phyloP scores from a whole-genome alignment of 2,113 vertebrate species.

The Brevimyrus niger region DNA sequence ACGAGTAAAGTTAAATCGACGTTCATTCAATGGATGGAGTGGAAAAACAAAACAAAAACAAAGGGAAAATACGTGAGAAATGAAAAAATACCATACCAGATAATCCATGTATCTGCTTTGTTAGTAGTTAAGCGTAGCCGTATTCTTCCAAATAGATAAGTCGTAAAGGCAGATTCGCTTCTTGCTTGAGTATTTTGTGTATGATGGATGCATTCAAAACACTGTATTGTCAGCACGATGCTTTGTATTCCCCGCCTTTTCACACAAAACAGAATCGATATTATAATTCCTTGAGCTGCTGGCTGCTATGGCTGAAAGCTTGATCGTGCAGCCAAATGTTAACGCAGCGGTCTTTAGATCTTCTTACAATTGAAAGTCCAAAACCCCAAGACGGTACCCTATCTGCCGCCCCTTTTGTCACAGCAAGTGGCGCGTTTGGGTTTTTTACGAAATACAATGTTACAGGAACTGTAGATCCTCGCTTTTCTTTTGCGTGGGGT shows the following conservation, averaged over 20 bases:
- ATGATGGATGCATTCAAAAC: slow-evolving; percentile 26
- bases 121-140: background rate
- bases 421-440: slow-evolving; percentile 43
- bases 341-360: background rate
- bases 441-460: slow-evolving; percentile 47
- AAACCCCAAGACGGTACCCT: background rate
- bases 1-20: background rate
- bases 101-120: slow-evolving; percentile 60
- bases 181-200: slow-evolving; percentile 12
- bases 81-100: slow-evolving; percentile 50
- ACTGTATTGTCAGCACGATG: slow-evolving; percentile 32
- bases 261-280: slow-evolving; percentile 34
- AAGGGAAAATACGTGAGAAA: background rate
- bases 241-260: slow-evolving; percentile 61
- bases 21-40: background rate
- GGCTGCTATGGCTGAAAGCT: background rate
- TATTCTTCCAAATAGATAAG: slow-evolving; percentile 11
- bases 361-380: slow-evolving; percentile 5
- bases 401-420: slow-evolving; percentile 31
- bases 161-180: background rate
- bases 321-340: background rate
- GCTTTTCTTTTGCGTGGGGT: slow-evolving; percentile 37
- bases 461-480: slow-evolving; percentile 43
- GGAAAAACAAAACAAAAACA: background rate
- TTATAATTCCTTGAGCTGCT: slow-evolving; percentile 13